Conservation (phyloP, 2,113 vertebrate species). For the Tragelaphus imberbis region DNA sequence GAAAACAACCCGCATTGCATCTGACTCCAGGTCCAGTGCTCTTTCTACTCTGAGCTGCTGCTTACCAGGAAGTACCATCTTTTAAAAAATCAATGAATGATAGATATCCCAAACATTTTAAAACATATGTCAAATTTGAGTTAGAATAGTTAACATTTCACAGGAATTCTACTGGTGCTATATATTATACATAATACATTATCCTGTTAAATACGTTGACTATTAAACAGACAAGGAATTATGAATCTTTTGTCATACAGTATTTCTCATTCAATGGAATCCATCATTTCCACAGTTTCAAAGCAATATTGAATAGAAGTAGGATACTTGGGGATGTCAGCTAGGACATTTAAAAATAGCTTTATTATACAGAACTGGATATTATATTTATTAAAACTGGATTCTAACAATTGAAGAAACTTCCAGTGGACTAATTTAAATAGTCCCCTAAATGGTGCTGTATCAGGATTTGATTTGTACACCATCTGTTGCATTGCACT, state of each 20-base stretch:
- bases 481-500: conserved; percentile 25
- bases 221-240: conserved; percentile 51
- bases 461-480: conserved; percentile 45
- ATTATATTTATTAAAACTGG: conserved; percentile 36
- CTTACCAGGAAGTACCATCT: conserved; percentile 59
- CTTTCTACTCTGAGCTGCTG: conserved; percentile 67
- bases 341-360: conserved; percentile 36
- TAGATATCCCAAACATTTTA: conserved; percentile 48
- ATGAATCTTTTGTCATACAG: conserved; percentile 38
- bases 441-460: neutral
- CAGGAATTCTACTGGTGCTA: conserved; percentile 69
- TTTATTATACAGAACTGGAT: conserved; percentile 44
- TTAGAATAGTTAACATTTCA: conserved; percentile 55
- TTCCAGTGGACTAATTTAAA: conserved; percentile 43
- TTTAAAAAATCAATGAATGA: conserved; percentile 36
- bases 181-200: conserved; percentile 62
- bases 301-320: conserved; percentile 23
- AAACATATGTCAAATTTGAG: conserved; percentile 53
- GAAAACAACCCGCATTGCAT: conserved; percentile 60
- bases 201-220: conserved; percentile 55
- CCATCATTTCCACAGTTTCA: conserved; percentile 39
- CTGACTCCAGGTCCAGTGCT: conserved; percentile 75
- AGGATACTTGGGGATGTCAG: conserved; percentile 35
- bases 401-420: conserved; percentile 42
- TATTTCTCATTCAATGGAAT: conserved; percentile 46